Evolutionary conservation across 2,888 invertebrate species (phyloP), one percentile per base, ranked within the genome.

Genomic region (Masnerella sp.): DNA sequence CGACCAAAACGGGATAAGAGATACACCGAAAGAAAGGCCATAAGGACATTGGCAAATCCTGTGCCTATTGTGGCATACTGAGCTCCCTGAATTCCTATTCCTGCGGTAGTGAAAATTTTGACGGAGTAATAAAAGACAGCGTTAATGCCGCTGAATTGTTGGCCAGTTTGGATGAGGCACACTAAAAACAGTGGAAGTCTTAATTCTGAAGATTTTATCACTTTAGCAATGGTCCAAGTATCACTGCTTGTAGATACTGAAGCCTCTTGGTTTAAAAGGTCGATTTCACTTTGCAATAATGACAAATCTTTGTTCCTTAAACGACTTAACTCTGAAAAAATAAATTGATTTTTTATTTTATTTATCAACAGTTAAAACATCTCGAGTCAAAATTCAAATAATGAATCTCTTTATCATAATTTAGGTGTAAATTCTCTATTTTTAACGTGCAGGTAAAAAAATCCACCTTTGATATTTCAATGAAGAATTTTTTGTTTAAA

Each of bases 111-210:
- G 88, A 96, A 96, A 80, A 96, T 95, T 28, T 90, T 89, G 45
- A 92, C 91, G 0, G 96, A 96, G 88, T 96, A 96, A 88, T 94
- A 96, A 88, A 96, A 96, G 5, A 94, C 96, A 71, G 96, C 95
- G 88, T 96, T 97, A 5, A 65, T 65, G 14, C 72, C 59, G 54
- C 90, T 89, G 70, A 96, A 90, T 88, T 97, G 97, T 88, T 97
- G 97, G 0, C 97, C 96, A 14, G 93, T 92, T 88, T 96, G 95
- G 89, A 95, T 90, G 71, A 91, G 88, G 81, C 94, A 93, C 5
- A 94, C 93, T 68, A 97, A 90, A 52, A 95, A 84, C 47, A 97
- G 86, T 1, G 96, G 94, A 83, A 95, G 88, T n/a, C 91, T 86
- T 18, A 94, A 88, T 0, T 89, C 83, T 0, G 88, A 89, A 74